phyloP scores from a whole-genome alignment of 2,113 vertebrate species.

The Beaufortia kweichowensis region DNA sequence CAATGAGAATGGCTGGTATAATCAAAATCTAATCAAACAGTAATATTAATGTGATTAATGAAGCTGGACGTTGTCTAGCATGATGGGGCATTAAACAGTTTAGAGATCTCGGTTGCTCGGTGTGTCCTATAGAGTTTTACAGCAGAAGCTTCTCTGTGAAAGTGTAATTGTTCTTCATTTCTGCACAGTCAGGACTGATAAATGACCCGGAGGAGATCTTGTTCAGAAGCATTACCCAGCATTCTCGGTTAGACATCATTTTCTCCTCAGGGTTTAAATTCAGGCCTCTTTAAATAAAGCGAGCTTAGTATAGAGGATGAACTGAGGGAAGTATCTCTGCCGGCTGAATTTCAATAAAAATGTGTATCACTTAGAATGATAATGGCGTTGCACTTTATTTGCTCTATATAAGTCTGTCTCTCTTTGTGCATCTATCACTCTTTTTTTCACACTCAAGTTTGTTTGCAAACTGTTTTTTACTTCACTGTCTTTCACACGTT shows the following conservation, averaged over 20 bases:
- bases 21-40: not conserved
- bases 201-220: slow-evolving; percentile 11
- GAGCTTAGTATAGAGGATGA: not conserved
- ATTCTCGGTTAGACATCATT: not conserved
- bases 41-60: slow-evolving; percentile 31
- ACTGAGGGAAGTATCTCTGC: not conserved
- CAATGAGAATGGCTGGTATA: not conserved
- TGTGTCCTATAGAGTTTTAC: not conserved
- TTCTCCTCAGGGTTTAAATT: not conserved
- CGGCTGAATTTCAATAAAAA: too few relatives aligned
- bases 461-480: too few relatives aligned
- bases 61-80: slow-evolving; percentile 16
- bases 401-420: too few relatives aligned
- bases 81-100: slow-evolving; percentile 21
- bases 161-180: slow-evolving; percentile 22
- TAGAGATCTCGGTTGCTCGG: not conserved
- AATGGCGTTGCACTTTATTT: too few relatives aligned
- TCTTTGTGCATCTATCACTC: too few relatives aligned
- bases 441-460: too few relatives aligned
- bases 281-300: slow-evolving; percentile 5
- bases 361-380: too few relatives aligned
- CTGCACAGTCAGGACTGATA: slow-evolving; percentile 1
- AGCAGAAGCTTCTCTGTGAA: slow-evolving; percentile 10
- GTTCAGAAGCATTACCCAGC: not conserved
- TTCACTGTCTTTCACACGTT: too few relatives aligned